Evolutionary conservation across 2,888 invertebrate genomes (phyloP).

Genomic region (Nematopogon swammerdamellus): DNA sequence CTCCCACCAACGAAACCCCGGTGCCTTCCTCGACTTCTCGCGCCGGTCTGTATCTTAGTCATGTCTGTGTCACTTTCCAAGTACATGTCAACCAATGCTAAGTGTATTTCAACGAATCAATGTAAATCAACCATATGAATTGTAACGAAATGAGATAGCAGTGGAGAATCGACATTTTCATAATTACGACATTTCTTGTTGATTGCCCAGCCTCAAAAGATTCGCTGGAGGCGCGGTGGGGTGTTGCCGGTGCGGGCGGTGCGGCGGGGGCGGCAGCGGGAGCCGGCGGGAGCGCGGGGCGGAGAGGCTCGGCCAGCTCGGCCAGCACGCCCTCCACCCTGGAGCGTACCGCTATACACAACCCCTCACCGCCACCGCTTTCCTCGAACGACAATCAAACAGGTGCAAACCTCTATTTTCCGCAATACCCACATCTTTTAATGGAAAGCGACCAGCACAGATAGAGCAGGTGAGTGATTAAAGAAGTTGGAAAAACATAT

Average conservation of each 20-base stretch:
- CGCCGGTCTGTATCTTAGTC: background rate
- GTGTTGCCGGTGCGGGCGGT: conserved; percentile 22
- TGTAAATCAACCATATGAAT: no score
- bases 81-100: no score
- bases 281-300: conserved; percentile 20
- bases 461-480: no score
- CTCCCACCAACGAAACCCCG: conserved; percentile 44
- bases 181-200: no score
- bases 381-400: conserved; percentile 17
- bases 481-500: no score
- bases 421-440: no score
- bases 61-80: no score
- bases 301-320: conserved; percentile 55
- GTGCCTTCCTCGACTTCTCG: conserved; percentile 22
- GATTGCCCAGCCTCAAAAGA: conserved; percentile 38
- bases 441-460: no score
- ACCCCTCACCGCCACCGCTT: conserved; percentile 35
- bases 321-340: conserved; percentile 61
- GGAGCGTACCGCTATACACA: conserved; percentile 52
- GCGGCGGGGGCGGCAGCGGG: conserved; percentile 26
- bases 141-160: no score
- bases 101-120: no score
- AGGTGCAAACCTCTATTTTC: no score
- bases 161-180: no score
- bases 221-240: conserved; percentile 36